Base-by-base conservation (phyloP, 2,113 vertebrate species). In the Henicopernis longicauda region DNA sequence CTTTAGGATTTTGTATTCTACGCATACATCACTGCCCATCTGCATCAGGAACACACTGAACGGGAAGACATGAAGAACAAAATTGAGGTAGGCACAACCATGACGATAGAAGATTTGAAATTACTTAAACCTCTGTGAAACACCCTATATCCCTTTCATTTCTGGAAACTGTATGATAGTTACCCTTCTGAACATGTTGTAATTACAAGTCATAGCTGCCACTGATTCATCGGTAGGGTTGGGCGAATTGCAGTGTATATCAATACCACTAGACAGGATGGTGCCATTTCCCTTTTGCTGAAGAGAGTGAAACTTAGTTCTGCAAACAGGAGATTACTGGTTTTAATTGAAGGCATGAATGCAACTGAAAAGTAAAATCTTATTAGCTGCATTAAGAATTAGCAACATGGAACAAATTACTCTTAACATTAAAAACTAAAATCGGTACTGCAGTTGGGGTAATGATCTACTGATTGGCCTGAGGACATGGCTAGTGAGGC, bases 291-390 rank as follows among this genome's bases (percentile, higher is more conserved):
- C 55, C 26, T 93, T 81, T 47, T 70, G 69, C 77, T 82, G 57
- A 59, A 89, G 69, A 80, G 42, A 58, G 44, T 44, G 70, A 66
- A 92, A 83, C 67, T 73, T 58, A 72, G 31, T 83, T 92, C 91
- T 94, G 72, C 81, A 95, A 82, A 47, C 16, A 47, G 36, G 86
- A 86, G 67, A 90, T 94, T 97, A 71, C 66, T 74, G 80, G 20
- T 54, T 84, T 93, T 90, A 95, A 83, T 36, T 82, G 72, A 63
- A 96, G 63, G 14, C 52, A 84, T 66, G 82, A 88, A 87, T 93
- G 54, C 66, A 94, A 57, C 47, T 77, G 82, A 74, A 93, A 94
- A 95, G n/a, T 92, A 83, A 87, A 96, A 92, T 82, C 89, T 92
- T 91, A 81, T 90, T 96, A 95, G 45, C 87, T 86, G 21, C 63